Evolutionary conservation across 2,113 vertebrate genomes (phyloP), one percentile per base, ranked within the genome.

Genomic region (Polyodon spathula): DNA sequence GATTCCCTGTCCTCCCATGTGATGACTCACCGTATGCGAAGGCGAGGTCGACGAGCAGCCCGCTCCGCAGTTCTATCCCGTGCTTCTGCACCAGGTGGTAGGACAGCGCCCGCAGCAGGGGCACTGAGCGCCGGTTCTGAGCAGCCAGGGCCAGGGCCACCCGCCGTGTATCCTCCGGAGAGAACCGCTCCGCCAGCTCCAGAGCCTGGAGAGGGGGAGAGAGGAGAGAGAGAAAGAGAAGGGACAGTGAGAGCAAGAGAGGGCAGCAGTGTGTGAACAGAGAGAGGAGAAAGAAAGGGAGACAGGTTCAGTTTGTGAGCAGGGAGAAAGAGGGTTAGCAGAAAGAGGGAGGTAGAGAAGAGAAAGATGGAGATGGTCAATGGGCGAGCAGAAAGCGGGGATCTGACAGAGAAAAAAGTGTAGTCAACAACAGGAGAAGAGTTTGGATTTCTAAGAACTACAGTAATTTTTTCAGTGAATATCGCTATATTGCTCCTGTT

Each of bases 51-150:
- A 92, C 53, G 5, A 96, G 80, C 16, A 88, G 1, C 0, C 44
- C 50, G 54, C 86, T 86, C 46, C 69, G 73, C 38, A 92, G 75
- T 1, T 83, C 77, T 12, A 54, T 59, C 0, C 84, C 64, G 4
- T 86, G 85, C 67, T 87, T 92, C 82, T 93, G 92, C 4, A 90
- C 66, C 9, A 97, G 76, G 68, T 97, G 87, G 74, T 93, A 95
- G 10, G 93, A 94, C 55, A 95, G 6, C 12, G 92, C 92, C 37
- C 92, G 79, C 50, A 97, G 79, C 61, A 97, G 73, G 0, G 94
- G 83, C 40, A 97, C 73, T 0, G 86, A 84, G 40, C 93, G 86
- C 0, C 87, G 84, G 56, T 75, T 80, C 72, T 89, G 89, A 55
- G 75, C 53, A 0, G 91, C 92, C 60, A 97, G 56, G 0, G 85